Evolutionary conservation across 2,113 vertebrate genomes (phyloP).

Genomic region (Oceanites oceanicus): DNA sequence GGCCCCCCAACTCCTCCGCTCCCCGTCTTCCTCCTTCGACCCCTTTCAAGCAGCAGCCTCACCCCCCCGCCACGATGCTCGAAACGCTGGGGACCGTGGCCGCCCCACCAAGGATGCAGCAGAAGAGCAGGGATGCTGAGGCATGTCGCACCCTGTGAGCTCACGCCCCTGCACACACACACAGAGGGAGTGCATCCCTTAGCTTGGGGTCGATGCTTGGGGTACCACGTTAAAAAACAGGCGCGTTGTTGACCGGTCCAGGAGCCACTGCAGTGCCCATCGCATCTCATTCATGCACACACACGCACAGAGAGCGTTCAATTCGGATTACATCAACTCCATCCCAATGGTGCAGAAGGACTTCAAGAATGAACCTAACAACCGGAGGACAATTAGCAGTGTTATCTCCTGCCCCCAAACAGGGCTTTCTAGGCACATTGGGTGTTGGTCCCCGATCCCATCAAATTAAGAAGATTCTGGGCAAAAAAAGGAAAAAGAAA

Average conservation of each 20-base stretch:
- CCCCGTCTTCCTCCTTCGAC: constrained; percentile 60
- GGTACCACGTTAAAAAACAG: constrained; percentile 78
- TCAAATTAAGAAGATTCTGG: not conserved
- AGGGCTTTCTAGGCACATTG: not conserved
- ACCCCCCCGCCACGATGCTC: constrained; percentile 17
- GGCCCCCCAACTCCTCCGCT: constrained; percentile 45
- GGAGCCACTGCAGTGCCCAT: constrained; percentile 52
- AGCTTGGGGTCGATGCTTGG: constrained; percentile 49
- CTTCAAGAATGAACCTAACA: constrained; percentile 37
- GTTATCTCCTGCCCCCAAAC: not conserved
- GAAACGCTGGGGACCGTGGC: not conserved
- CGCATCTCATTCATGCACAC: not conserved
- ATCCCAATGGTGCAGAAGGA: not conserved
- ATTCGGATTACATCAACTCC: constrained; percentile 35
- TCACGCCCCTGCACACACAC: not conserved
- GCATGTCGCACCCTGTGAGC: not conserved
- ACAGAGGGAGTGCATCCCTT: not conserved
- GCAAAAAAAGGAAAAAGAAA: too few relatives aligned
- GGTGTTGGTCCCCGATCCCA: not conserved
- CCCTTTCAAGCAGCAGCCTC: constrained; percentile 53
- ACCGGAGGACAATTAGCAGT: not conserved
- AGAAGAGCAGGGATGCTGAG: not conserved
- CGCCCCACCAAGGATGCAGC: constrained; percentile 23
- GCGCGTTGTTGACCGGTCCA: constrained; percentile 55
- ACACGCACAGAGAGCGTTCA: not conserved